Evolutionary conservation across 2,797 vertebrate species (phyloP).

Genomic region (Eospalax fontanierii): DNA sequence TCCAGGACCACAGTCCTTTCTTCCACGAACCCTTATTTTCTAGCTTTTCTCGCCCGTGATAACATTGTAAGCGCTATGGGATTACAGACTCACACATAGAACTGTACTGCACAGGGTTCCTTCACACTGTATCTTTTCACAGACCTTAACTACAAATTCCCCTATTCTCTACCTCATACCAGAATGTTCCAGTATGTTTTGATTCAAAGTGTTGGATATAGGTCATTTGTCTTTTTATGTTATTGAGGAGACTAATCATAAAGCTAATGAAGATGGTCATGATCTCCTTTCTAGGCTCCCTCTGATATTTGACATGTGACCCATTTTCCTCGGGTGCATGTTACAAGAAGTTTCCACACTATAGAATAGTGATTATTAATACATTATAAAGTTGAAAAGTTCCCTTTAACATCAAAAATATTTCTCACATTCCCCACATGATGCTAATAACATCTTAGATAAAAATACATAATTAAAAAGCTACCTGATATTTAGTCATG

Average conservation of each 20-base stretch:
- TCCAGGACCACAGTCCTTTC: neutral
- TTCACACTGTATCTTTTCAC: neutral
- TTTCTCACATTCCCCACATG: neutral
- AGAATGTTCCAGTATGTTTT: neutral
- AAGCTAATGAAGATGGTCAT: constrained; percentile 8
- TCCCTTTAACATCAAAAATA: neutral
- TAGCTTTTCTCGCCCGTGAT: constrained; percentile 29
- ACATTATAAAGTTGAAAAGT: neutral
- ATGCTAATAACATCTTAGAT: neutral
- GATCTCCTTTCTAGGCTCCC: neutral
- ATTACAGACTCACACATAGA: neutral
- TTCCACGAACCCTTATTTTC: neutral
- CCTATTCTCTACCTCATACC: neutral
- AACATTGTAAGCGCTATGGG: constrained; percentile 17
- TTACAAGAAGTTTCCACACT: neutral
- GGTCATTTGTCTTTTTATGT: neutral
- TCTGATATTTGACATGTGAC: neutral
- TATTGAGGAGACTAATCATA: neutral
- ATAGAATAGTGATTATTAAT: neutral
- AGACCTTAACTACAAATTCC: neutral
- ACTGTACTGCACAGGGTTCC: neutral
- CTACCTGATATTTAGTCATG: neutral
- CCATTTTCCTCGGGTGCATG: neutral
- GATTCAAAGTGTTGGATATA: neutral
- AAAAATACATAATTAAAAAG: constrained; percentile 23